phyloP scores from a whole-genome alignment of 2,888 invertebrate species.

The Ypsolopha sequella region DNA sequence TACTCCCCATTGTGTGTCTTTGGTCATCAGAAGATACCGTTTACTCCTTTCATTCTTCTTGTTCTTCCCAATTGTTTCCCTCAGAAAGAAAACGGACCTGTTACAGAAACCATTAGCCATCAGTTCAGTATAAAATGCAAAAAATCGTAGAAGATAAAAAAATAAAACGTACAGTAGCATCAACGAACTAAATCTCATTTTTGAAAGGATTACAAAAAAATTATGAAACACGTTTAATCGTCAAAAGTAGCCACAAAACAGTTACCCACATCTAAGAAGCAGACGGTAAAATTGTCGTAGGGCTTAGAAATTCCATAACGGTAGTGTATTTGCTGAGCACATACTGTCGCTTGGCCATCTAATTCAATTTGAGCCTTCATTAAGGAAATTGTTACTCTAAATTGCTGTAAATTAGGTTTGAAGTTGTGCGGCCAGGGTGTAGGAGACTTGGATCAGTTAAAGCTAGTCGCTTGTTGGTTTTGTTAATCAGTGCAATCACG shows the following conservation, averaged over 20 bases:
- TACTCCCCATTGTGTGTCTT: conserved; percentile 51
- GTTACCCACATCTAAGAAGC: not conserved
- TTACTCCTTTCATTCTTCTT: conserved; percentile 21
- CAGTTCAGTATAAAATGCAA: not conserved
- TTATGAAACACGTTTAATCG: not conserved
- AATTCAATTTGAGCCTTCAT: not conserved
- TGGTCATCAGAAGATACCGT: conserved; percentile 48
- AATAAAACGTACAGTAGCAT: not conserved
- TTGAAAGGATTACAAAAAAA: not conserved
- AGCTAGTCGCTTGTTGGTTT: not conserved
- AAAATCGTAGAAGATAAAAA: not conserved
- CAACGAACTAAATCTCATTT: not conserved
- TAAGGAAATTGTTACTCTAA: not conserved
- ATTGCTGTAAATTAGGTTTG: not conserved
- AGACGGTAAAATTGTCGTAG: not conserved
- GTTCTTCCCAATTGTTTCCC: no score
- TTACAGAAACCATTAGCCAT: conserved; percentile 5
- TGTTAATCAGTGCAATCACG: conserved; percentile 4
- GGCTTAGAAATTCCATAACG: not conserved
- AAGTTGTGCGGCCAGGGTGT: not conserved
- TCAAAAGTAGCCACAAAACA: not conserved
- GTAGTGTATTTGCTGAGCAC: not conserved
- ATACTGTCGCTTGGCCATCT: not conserved
- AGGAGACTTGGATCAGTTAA: not conserved
- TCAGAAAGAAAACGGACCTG: conserved; percentile 13